These are phyloP conservation scores for Muntiacus muntjak DNA, from an alignment of 2,113 vertebrate species.

Conservation along the genomic window DNA sequence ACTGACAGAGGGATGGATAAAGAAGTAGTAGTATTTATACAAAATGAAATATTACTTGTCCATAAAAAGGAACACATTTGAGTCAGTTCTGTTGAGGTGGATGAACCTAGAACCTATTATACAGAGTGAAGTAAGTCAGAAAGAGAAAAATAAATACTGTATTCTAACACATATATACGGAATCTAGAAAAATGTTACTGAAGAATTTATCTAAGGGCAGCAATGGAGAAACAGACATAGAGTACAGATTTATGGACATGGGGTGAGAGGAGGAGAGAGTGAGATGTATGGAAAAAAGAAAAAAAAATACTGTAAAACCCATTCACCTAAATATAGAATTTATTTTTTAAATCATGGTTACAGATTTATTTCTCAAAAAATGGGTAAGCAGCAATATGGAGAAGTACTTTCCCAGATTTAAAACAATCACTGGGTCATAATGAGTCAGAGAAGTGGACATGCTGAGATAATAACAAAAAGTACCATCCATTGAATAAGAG, in stretches of 20 bases:
- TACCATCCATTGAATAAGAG: not conserved
- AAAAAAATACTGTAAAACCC: not conserved
- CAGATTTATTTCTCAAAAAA: not conserved
- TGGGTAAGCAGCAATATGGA: not conserved
- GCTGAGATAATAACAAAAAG: not conserved
- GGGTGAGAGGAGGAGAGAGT: rapidly evolving
- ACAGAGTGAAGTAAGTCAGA: not conserved
- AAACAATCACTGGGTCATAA: not conserved
- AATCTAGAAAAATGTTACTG: not conserved
- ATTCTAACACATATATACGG: not conserved
- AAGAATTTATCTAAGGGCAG: not conserved
- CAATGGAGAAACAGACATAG: not conserved
- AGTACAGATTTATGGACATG: not conserved
- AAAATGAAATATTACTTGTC: not conserved
- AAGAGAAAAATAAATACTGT: not conserved
- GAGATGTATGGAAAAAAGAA: not conserved
- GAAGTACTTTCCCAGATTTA: not conserved
- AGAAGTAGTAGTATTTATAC: not conserved
- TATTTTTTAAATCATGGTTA: not conserved
- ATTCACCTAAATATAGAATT: not conserved
- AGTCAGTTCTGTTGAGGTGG: not conserved
- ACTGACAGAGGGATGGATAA: not conserved
- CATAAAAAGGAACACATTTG: not conserved
- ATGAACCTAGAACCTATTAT: not conserved
- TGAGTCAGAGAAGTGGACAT: not conserved